phyloP scores from a whole-genome alignment of 2,888 invertebrate species.

The Tetranychus truncatus region DNA sequence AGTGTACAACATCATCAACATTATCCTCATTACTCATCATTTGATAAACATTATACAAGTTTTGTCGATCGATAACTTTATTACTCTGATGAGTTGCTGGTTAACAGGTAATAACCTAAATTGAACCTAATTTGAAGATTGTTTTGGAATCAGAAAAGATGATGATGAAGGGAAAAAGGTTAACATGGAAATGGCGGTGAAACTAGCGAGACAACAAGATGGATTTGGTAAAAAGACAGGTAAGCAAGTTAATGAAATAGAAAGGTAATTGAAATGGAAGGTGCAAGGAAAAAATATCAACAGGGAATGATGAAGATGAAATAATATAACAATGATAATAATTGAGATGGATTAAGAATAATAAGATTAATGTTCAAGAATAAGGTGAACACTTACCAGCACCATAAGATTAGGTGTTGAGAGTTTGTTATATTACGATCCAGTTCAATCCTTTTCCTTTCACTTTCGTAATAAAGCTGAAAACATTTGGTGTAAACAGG shows the following conservation, averaged over 20 bases:
- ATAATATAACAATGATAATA: no score
- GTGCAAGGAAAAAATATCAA: neutral
- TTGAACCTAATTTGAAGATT: neutral
- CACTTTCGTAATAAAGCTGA: slow-evolving; percentile 1
- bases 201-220: no score
- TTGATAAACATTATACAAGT: neutral
- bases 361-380: neutral
- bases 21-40: no score
- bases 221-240: no score
- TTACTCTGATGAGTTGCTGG: neutral
- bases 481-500: slow-evolving; percentile 5
- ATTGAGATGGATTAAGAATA: no score
- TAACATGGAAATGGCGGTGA: no score
- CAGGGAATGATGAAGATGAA: no score
- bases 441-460: neutral
- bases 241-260: no score
- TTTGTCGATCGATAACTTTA: neutral
- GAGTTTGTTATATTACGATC: neutral
- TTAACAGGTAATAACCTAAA: neutral
- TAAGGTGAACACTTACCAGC: slow-evolving; percentile 11
- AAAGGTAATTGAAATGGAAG: neutral
- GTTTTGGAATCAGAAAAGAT: neutral
- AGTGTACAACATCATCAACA: no score
- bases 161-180: neutral
- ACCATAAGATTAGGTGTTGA: neutral